Percentiles rank a stretch among this genome's conserved stretches.
Evolutionary conservation across 2,797 vertebrate species (phyloP).

Genomic region (Malurus leucopterus): DNA sequence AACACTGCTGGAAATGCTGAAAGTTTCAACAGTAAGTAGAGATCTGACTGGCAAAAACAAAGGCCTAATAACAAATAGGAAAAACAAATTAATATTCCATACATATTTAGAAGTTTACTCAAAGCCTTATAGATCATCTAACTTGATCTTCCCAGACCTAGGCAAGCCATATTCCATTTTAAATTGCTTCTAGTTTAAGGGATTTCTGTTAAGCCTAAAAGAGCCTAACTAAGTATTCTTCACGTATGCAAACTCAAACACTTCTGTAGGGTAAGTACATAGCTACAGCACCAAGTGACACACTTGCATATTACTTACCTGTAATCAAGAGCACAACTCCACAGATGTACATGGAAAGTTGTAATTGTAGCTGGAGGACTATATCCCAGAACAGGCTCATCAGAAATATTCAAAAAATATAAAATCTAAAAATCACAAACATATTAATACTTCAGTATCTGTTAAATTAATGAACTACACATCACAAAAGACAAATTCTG

Average conservation of each 20-base stretch:
- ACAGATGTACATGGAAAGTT: conserved; percentile 86
- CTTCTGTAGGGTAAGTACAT: not conserved
- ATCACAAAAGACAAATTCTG: not conserved
- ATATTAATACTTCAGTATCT: not conserved
- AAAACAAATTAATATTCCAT: not conserved
- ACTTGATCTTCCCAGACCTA: not conserved
- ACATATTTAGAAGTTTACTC: not conserved
- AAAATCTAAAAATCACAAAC: conserved; percentile 81
- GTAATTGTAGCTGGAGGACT: conserved; percentile 89
- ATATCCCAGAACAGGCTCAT: conserved; percentile 96
- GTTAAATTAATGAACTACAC: not conserved
- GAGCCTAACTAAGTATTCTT: not conserved
- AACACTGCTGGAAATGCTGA: conserved; percentile 94
- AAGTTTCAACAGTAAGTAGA: conserved; percentile 92
- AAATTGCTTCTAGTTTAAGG: not conserved
- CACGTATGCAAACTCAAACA: not conserved
- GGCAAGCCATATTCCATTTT: not conserved
- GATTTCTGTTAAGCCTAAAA: not conserved
- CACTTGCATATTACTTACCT: conserved; percentile 72
- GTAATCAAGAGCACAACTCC: conserved; percentile 96
- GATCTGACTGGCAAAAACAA: conserved; percentile 89
- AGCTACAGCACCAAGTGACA: not conserved
- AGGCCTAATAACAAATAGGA: conserved; percentile 74
- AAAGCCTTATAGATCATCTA: not conserved
- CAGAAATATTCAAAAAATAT: conserved; percentile 93